These are phyloP conservation scores for Scaptomyza pallida DNA, from an alignment of 1,140 invertebrate genomes.

Conservation along the genomic window DNA sequence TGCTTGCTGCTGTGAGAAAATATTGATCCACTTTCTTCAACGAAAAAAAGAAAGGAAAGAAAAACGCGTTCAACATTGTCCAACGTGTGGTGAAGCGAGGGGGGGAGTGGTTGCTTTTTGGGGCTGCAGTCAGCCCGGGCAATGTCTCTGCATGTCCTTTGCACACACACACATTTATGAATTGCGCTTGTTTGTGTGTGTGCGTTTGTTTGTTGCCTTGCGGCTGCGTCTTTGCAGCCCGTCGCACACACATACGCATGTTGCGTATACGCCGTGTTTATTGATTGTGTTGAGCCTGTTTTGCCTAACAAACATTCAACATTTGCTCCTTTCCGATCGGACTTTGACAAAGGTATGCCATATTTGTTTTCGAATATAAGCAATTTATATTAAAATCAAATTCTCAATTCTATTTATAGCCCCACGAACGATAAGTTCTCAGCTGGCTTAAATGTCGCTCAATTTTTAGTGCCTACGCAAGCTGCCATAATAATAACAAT, in stretches of 20 bases:
- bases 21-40: constrained; percentile 68
- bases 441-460: constrained; percentile 1
- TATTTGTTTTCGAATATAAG: not conserved
- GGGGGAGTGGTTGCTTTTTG: not conserved
- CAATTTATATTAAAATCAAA: too few relatives aligned
- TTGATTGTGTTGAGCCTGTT: constrained; percentile 52
- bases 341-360: not conserved
- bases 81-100: constrained; percentile 46
- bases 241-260: constrained; percentile 41
- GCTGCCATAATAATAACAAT: constrained; percentile 52
- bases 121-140: constrained; percentile 6
- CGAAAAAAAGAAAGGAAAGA: too few relatives aligned
- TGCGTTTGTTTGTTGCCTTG: constrained; percentile 24
- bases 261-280: constrained; percentile 72
- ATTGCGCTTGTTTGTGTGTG: constrained; percentile 40
- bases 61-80: constrained; percentile 51
- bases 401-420: too few relatives aligned
- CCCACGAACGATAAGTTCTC: too few relatives aligned
- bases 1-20: constrained; percentile 47
- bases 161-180: constrained; percentile 56
- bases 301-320: not conserved
- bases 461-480: constrained; percentile 4
- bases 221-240: constrained; percentile 52
- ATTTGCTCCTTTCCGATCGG: not conserved
- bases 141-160: constrained; percentile 17